Evolutionary conservation across 2,888 invertebrate genomes (phyloP).

Genomic region (Bedellia somnulentella): DNA sequence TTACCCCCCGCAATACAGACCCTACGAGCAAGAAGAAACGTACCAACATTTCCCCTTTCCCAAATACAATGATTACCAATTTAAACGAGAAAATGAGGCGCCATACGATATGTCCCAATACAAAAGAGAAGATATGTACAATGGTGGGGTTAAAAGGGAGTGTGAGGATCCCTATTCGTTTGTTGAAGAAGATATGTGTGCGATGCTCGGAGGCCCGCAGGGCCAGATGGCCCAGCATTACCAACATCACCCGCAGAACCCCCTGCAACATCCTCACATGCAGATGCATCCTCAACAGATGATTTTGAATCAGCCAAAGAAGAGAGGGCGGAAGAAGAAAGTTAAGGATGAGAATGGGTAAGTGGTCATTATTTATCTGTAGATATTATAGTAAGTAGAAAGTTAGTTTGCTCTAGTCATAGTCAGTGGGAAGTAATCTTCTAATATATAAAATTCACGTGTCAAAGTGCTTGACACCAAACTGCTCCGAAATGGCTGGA

Average conservation of each 20-base stretch:
- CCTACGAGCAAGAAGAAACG: constrained; percentile 27
- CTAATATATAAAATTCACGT: too few relatives aligned
- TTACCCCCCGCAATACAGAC: constrained; percentile 15
- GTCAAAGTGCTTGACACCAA: too few relatives aligned
- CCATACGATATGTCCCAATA: constrained; percentile 51
- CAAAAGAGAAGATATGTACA: constrained; percentile 41
- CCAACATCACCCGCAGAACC: constrained; percentile 22
- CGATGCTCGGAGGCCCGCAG: constrained; percentile 39
- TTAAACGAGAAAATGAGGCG: constrained; percentile 42
- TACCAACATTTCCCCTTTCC: constrained; percentile 48
- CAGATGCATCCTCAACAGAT: constrained; percentile 42
- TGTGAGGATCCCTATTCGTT: constrained; percentile 83
- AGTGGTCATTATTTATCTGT: constrained; percentile 16
- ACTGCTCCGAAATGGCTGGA: too few relatives aligned
- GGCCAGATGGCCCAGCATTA: constrained; percentile 26
- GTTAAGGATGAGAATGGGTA: constrained; percentile 65
- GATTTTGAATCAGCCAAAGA: constrained; percentile 69
- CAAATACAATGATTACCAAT: constrained; percentile 36
- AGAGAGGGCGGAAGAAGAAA: constrained; percentile 87
- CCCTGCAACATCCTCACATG: constrained; percentile 18
- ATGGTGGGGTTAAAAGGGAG: constrained; percentile 58
- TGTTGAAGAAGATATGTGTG: constrained; percentile 76
- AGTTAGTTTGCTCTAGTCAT: too few relatives aligned
- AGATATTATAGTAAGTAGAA: too few relatives aligned
- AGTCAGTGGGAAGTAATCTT: too few relatives aligned